Conservation (phyloP, 2,888 invertebrate genomes). For the Tetanocera ferruginea region DNA sequence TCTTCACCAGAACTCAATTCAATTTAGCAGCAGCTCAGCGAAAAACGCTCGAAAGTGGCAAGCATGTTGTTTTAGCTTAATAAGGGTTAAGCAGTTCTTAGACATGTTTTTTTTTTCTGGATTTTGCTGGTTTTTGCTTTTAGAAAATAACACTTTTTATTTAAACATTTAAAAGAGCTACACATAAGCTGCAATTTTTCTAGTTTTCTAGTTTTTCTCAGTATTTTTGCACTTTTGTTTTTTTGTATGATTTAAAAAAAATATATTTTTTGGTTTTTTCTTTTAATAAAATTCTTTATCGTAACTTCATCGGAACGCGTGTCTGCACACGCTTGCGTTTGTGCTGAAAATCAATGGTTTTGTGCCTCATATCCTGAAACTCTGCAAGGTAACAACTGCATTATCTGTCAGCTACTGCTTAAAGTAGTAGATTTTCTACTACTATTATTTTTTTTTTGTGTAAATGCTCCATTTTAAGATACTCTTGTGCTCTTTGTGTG, state of each 20-base stretch:
- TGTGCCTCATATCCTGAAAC: conserved; percentile 19
- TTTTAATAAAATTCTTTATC: neutral
- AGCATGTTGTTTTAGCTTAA: too few relatives aligned
- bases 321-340: conserved; percentile 14
- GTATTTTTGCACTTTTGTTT: neutral
- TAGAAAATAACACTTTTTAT: too few relatives aligned
- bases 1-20: neutral
- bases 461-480: neutral
- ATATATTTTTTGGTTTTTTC: neutral
- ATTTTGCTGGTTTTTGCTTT: too few relatives aligned
- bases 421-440: neutral
- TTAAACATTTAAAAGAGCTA: too few relatives aligned
- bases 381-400: neutral
- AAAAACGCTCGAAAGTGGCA: neutral
- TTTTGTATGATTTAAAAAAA: neutral
- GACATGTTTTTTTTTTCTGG: too few relatives aligned
- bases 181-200: too few relatives aligned
- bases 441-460: neutral
- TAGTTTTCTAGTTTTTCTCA: neutral
- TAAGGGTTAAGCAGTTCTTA: neutral
- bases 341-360: conserved; percentile 19
- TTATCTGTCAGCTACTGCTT: neutral
- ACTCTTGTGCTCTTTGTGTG: neutral
- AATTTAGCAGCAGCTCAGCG: neutral
- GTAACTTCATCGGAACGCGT: conserved; percentile 5